Evolutionary conservation across 1,140 invertebrate genomes (phyloP).

Genomic region (Oreohelix idahoensis): DNA sequence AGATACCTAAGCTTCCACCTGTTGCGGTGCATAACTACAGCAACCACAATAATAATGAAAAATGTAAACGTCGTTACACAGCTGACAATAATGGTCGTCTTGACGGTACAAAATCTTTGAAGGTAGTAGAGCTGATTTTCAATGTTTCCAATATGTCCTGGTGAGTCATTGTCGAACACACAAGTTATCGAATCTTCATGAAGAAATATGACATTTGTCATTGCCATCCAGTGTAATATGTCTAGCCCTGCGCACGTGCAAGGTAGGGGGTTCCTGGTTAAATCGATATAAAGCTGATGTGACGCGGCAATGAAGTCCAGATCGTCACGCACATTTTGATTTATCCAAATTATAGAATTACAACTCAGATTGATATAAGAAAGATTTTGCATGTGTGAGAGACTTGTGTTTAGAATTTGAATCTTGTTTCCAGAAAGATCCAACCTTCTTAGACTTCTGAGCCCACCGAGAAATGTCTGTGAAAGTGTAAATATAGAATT

Average conservation of each 20-base stretch:
- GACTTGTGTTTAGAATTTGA: background rate
- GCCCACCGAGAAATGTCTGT: background rate
- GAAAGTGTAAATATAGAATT: background rate
- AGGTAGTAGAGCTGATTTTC: background rate
- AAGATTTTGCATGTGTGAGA: background rate
- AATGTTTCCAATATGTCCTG: background rate
- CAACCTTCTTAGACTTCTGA: background rate
- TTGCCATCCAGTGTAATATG: background rate
- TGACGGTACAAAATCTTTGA: background rate
- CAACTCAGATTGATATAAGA: background rate
- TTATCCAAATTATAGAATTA: conserved; percentile 7
- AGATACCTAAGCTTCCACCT: conserved; percentile 4
- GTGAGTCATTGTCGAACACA: background rate
- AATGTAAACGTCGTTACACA: background rate
- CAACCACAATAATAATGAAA: background rate
- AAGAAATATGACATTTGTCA: background rate
- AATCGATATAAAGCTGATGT: background rate
- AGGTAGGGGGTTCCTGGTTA: background rate
- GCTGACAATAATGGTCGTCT: background rate
- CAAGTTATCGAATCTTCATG: background rate
- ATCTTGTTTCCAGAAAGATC: background rate
- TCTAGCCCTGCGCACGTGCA: conserved; percentile 26
- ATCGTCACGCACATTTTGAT: background rate
- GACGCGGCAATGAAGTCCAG: background rate
- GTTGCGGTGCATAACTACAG: background rate